Percentiles rank a stretch among this genome's conserved stretches.
Evolutionary conservation across 2,113 vertebrate species (phyloP).

Genomic region (Macaca nemestrina): DNA sequence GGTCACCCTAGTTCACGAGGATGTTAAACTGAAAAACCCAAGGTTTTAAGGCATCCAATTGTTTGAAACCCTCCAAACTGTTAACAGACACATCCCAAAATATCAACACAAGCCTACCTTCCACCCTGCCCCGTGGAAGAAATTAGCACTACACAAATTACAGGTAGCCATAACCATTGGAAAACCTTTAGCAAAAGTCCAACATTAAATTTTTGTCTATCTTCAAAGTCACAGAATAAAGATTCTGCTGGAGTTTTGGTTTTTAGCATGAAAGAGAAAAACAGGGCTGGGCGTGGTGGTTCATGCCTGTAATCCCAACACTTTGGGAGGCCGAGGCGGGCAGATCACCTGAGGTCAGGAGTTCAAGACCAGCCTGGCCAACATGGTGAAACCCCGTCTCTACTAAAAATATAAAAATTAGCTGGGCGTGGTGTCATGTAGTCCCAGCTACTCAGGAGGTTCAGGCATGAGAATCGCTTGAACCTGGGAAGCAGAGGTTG

Average conservation of each 20-base stretch:
- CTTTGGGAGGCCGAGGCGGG: no score
- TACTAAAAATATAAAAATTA: no score
- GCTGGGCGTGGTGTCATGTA: no score
- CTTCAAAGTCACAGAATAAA: slow-evolving; percentile 14
- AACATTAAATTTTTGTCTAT: not conserved
- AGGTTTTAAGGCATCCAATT: not conserved
- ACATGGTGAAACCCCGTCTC: no score
- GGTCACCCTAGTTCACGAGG: not conserved
- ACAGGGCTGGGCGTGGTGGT: no score
- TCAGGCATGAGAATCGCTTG: no score
- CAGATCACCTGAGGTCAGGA: no score
- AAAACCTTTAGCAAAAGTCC: not conserved
- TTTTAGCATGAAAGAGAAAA: not conserved
- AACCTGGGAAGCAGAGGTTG: no score
- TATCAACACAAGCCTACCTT: not conserved
- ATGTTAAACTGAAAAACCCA: not conserved
- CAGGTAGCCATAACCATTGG: not conserved
- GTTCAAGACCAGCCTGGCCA: no score
- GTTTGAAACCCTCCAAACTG: not conserved
- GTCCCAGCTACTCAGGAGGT: no score
- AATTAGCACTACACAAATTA: not conserved
- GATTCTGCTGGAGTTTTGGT: not conserved
- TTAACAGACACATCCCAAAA: slow-evolving; percentile 4
- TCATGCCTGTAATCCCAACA: no score
- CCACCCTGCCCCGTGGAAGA: not conserved